These are phyloP conservation scores for Boleophthalmus pectinirostris DNA, from an alignment of 2,113 vertebrate genomes.

Conservation along the genomic window DNA sequence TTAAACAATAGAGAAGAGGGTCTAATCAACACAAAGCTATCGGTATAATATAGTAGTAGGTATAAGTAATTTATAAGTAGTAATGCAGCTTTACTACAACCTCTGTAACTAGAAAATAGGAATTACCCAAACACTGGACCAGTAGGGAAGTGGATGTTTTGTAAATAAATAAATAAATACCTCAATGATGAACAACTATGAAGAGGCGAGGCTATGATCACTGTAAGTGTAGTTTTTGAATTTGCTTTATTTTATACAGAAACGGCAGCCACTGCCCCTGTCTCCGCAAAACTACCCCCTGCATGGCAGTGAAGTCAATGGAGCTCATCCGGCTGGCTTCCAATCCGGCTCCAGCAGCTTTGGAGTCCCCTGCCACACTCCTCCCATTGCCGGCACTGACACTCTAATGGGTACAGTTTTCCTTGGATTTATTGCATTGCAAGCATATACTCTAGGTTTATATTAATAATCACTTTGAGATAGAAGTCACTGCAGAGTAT, in stretches of 20 bases:
- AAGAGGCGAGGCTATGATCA: no score
- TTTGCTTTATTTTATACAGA: conserved; percentile 45
- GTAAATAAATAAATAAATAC: no score
- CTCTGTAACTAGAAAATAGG: not conserved
- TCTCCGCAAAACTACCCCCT: conserved; percentile 87
- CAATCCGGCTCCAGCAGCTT: conserved; percentile 81
- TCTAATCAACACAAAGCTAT: not conserved
- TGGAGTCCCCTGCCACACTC: conserved; percentile 84
- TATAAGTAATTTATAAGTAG: no score
- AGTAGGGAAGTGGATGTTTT: not conserved
- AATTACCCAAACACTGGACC: not conserved
- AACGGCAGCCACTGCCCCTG: conserved; percentile 68
- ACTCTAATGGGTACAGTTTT: conserved; percentile 59
- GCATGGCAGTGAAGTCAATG: conserved; percentile 89
- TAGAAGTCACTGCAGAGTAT: not conserved
- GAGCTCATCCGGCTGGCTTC: conserved; percentile 82
- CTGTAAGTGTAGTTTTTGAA: conserved; percentile 12
- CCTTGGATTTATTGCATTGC: conserved; percentile 6
- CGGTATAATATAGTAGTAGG: not conserved
- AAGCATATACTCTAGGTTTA: not conserved
- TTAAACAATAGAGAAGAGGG: not conserved
- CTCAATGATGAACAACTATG: no score
- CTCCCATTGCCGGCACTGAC: conserved; percentile 60
- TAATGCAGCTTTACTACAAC: not conserved
- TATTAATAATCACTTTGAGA: not conserved